Evolutionary conservation across 2,797 vertebrate genomes (phyloP), one percentile per base, ranked within the genome.

Genomic region (Manis pentadactyla): DNA sequence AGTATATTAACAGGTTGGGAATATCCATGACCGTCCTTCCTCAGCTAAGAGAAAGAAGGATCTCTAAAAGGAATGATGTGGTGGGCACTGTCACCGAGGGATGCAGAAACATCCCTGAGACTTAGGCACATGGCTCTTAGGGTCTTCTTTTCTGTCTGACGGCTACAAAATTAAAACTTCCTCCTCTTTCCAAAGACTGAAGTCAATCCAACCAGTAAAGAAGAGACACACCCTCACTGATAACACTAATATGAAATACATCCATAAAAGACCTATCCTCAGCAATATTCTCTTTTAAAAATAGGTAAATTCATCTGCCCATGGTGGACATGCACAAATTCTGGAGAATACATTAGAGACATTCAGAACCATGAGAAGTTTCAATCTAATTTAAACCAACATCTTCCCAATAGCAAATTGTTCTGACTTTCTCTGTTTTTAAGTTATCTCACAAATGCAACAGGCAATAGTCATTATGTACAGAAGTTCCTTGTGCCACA

Each of bases 211-310:
- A 34, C 49, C 46, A 88, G 46, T 63, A 53, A 59, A 63, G 9
- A 75, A 53, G 11, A 94, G 5, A 34, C 15, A 55, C 10, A 61
- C 15, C 15, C 8, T 79, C 49, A 42, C 10, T 25, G 23, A 64
- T 66, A 55, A 78, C 19, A 73, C 8, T 71, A 66, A 64, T 31
- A 61, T 27, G 14, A 46, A 91, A 75, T 53, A 89, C 13, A 11
- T 75, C 37, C 88, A 4, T 17, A 63, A 49, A 51, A 73, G 14
- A 49, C 25, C 27, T 37, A 75, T 64, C 51, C n/a, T 81, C 12
- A 68, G 37, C 23, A 88, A 29, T 57, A 66, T 31, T 59, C 4
- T 69, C 66, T 85, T 90, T 94, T 49, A 59, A 87, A 93, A 94
- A 74, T n/a, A 74, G 27, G 4, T 11, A 82, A 73, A 25, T 77